Evolutionary conservation across 2,888 invertebrate genomes (phyloP), one percentile per base, ranked within the genome.

Genomic region (Melinaea marsaeus): DNA sequence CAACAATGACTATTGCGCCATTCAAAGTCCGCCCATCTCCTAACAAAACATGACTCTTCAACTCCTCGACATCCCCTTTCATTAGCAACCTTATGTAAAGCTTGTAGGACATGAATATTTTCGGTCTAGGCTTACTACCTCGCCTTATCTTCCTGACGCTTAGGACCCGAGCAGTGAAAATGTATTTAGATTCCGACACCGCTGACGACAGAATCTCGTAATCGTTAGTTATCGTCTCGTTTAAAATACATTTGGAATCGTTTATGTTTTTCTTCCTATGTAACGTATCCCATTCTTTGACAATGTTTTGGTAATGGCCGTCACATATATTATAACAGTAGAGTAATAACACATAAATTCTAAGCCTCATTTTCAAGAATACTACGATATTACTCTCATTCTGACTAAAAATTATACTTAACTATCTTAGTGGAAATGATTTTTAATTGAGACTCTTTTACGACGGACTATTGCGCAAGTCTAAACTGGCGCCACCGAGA

Each of bases 141-240:
- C 86, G 88, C 76, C 84, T 89, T 82, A 89, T 88, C 84, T 88
- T 89, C 80, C 79, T 88, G 78, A 90, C 86, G 79, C 84, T 88
- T 71, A 90, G 78, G 71, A 90, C 88, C 72, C 89, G 81, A 69
- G 89, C 90, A 68, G 89, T 88, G 83, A 90, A 90, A 83, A 90
- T 86, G 81, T 90, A 90, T 84, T 88, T 88, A 79, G 90, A 89
- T 81, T 90, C 90, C 80, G 90, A 90, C 76, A 90, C 90, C 75
- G 86, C 88, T 75, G 90, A 90, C 80, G 89, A 86, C 84, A 90
- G 79, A 85, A 90, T 88, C 86, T 90, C 90, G 79, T 89, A 90
- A 86, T 90, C 90, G 85, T 90, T 90, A 85, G 88, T 89, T 86
- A 90, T 86, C 81, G 90, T 90, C 85, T 88, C 90, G 80, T 90